Conservation (phyloP, 2,113 vertebrate species). For the Acrocephalus kingi region DNA sequence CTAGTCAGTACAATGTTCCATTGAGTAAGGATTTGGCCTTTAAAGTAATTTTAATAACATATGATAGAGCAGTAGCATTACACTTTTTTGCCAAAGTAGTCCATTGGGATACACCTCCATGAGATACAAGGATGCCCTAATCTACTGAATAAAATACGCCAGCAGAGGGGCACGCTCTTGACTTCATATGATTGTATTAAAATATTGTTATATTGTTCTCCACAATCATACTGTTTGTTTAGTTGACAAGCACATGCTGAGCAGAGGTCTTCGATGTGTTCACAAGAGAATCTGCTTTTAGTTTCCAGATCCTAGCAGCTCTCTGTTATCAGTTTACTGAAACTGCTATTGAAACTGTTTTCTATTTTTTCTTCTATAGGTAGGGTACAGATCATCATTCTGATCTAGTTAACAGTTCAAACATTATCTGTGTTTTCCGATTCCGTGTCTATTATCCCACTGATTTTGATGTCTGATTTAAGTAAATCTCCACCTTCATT, state of each 20-base stretch:
- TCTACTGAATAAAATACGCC: neutral
- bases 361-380: neutral
- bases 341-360: neutral
- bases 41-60: neutral
- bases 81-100: neutral
- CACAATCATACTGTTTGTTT: neutral
- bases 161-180: neutral
- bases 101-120: neutral
- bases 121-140: neutral
- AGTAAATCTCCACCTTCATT: neutral
- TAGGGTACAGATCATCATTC: neutral
- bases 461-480: constrained; percentile 25
- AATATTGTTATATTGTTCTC: neutral
- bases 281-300: neutral
- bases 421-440: neutral
- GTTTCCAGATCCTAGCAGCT: neutral
- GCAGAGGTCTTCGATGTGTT: neutral
- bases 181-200: neutral
- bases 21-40: neutral
- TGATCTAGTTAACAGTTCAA: neutral
- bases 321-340: neutral
- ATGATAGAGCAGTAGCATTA: neutral
- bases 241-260: neutral
- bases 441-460: neutral
- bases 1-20: neutral